Percentiles rank a stretch among this genome's conserved stretches.
Evolutionary conservation across 2,797 vertebrate genomes (phyloP).

Genomic region (Melanotaenia maccullochi): DNA sequence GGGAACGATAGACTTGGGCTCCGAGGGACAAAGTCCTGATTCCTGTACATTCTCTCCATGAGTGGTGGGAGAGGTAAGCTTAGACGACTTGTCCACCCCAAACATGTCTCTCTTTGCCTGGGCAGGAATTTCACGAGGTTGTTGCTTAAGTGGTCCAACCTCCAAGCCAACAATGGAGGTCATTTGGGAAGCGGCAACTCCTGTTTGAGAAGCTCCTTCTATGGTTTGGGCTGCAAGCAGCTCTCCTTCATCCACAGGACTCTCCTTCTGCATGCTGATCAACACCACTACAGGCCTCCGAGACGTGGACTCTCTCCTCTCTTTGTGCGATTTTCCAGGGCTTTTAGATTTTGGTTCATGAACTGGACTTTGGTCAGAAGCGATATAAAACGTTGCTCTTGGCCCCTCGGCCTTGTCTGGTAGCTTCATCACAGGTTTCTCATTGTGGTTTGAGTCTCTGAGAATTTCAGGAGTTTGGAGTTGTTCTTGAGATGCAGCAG

Average conservation of each 20-base stretch:
- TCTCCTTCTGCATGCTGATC: slow-evolving; percentile 84
- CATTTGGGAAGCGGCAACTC: slow-evolving; percentile 10
- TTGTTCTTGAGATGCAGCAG: slow-evolving; percentile 26
- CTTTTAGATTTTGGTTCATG: slow-evolving; percentile 62
- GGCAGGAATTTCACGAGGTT: not conserved
- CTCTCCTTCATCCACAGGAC: slow-evolving; percentile 69
- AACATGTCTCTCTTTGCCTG: slow-evolving; percentile 21
- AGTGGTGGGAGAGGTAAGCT: slow-evolving; percentile 4
- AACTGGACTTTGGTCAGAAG: slow-evolving; percentile 73
- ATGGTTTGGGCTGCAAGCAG: slow-evolving; percentile 61
- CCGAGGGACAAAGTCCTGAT: slow-evolving; percentile 41
- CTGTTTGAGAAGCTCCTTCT: slow-evolving; percentile 21
- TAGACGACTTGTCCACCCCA: slow-evolving; percentile 12
- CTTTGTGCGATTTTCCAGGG: slow-evolving; percentile 63
- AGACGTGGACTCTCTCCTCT: slow-evolving; percentile 65
- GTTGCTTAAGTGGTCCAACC: slow-evolving; percentile 13
- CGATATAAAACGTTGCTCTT: slow-evolving; percentile 73
- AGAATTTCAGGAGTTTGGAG: slow-evolving; percentile 5
- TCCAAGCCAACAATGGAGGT: slow-evolving; percentile 37
- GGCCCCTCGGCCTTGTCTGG: slow-evolving; percentile 21
- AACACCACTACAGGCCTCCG: slow-evolving; percentile 82
- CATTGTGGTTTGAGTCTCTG: slow-evolving; percentile 59
- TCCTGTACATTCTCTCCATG: slow-evolving; percentile 8
- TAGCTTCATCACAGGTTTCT: slow-evolving; percentile 35
- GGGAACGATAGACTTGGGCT: slow-evolving; percentile 39